Percentiles rank a stretch among this genome's conserved stretches.
Evolutionary conservation across 2,888 invertebrate species (phyloP).

Genomic region (Antitype chi): DNA sequence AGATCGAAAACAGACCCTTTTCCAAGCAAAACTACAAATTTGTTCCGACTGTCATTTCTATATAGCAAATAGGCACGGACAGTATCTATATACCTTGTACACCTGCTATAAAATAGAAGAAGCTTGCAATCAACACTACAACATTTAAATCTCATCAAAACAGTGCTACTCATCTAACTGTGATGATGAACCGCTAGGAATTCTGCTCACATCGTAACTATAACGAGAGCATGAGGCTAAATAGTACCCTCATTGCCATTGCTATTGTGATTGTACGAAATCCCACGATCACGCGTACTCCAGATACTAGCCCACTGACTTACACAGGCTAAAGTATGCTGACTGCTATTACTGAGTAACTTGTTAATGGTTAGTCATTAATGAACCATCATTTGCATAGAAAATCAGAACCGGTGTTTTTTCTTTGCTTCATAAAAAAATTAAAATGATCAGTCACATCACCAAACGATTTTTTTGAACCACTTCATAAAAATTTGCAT

Average conservation of each 20-base stretch:
- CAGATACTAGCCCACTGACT: conserved; percentile 48
- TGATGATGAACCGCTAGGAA: conserved; percentile 57
- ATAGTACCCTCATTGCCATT: conserved; percentile 50
- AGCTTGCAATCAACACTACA: background rate
- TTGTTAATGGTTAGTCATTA: conserved; percentile 36
- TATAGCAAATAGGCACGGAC: too few relatives aligned
- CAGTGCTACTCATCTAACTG: conserved; percentile 40
- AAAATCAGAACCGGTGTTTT: background rate
- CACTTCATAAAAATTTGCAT: background rate
- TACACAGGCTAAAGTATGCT: conserved; percentile 35
- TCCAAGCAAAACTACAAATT: too few relatives aligned
- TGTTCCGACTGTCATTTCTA: too few relatives aligned
- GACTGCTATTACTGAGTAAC: conserved; percentile 42
- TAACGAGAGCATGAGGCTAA: conserved; percentile 52
- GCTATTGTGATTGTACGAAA: conserved; percentile 40
- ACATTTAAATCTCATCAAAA: conserved; percentile 28
- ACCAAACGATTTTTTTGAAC: background rate
- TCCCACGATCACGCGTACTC: conserved; percentile 57
- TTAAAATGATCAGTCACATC: background rate
- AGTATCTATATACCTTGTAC: too few relatives aligned
- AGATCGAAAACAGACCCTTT: too few relatives aligned
- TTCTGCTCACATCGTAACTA: conserved; percentile 54
- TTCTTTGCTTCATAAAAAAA: background rate
- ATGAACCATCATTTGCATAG: conserved; percentile 2
- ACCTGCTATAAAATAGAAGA: background rate